A percentile compares a stretch with the other conserved stretches of the same genome.
phyloP scores from a whole-genome alignment of 2,888 invertebrate genomes.

The Drosophila robusta region DNA sequence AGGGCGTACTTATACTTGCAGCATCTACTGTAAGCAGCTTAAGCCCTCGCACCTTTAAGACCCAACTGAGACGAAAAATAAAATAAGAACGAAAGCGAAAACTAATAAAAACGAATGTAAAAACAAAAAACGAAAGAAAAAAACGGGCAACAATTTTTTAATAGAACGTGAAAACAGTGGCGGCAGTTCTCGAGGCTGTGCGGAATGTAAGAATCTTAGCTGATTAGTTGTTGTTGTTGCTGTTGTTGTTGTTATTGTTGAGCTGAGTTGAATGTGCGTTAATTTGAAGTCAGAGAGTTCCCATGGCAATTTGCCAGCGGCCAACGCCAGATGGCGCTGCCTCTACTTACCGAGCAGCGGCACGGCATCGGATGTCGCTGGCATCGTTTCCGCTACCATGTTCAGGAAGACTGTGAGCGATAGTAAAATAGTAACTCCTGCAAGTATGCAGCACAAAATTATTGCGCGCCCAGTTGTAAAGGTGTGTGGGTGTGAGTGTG shows the following conservation, averaged over 20 bases:
- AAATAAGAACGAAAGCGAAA: conserved; percentile 8
- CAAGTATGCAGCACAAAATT: conserved; percentile 61
- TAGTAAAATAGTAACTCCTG: conserved; percentile 98
- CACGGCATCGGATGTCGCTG: conserved; percentile 97
- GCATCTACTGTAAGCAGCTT: conserved; percentile 11
- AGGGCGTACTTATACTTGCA: conserved; percentile 1
- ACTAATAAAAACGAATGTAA: conserved; percentile 3
- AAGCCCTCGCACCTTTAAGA: conserved; percentile 21
- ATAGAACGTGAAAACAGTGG: conserved; percentile 26
- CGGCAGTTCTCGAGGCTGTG: conserved; percentile 57
- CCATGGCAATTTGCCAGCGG: conserved; percentile 13
- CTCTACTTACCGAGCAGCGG: conserved; percentile 90
- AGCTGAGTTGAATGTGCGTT: conserved; percentile 49
- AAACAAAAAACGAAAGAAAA: not conserved
- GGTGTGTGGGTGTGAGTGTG: not conserved
- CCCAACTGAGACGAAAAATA: conserved; percentile 1
- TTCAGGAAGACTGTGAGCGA: conserved; percentile 99
- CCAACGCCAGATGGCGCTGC: conserved; percentile 26
- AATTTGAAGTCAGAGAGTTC: conserved; percentile 25
- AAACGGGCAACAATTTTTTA: conserved; percentile 4
- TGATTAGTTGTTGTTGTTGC: conserved; percentile 49
- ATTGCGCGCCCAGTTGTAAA: conserved; percentile 5
- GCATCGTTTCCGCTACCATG: conserved; percentile 99
- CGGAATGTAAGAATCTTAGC: conserved; percentile 62
- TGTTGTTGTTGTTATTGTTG: conserved; percentile 15